A percentile compares a stretch with the other conserved stretches of the same genome.
These are phyloP conservation scores for Drosophila chauvacae DNA, from an alignment of 1,140 invertebrate genomes.

Conservation along the genomic window DNA sequence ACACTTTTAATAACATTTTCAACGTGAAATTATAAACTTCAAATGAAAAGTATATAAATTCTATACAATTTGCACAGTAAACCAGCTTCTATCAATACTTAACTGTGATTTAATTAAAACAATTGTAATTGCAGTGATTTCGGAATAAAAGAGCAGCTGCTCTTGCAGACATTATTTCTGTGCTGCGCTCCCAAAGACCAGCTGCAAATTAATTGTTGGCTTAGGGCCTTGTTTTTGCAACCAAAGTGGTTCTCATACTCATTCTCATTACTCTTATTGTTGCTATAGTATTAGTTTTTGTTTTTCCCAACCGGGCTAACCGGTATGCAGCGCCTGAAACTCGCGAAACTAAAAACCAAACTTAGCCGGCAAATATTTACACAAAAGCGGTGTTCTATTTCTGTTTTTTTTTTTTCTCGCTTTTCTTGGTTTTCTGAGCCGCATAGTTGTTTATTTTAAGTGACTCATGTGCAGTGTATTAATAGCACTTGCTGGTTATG, in stretches of 20 bases:
- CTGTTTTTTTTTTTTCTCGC: background rate
- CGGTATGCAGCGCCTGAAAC: constrained; percentile 58
- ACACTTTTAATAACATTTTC: background rate
- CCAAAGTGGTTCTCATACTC: constrained; percentile 35
- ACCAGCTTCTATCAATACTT: background rate
- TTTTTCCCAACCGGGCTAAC: constrained; percentile 44
- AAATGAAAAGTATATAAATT: background rate
- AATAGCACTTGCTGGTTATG: constrained; percentile 28
- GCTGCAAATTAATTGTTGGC: constrained; percentile 10
- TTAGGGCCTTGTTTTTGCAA: constrained; percentile 19
- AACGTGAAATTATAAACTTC: background rate
- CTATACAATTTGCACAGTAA: background rate
- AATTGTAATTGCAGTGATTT: background rate
- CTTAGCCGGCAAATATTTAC: constrained; percentile 53
- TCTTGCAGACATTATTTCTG: background rate
- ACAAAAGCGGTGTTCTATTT: constrained; percentile 24
- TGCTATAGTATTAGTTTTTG: background rate
- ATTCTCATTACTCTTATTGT: background rate
- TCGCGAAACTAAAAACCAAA: constrained; percentile 21
- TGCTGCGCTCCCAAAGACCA: background rate
- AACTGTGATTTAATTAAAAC: background rate
- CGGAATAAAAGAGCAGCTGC: background rate
- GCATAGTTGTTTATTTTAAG: constrained; percentile 35
- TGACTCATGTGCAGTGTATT: constrained; percentile 49
- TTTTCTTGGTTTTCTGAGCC: constrained; percentile 19